These are phyloP conservation scores for Ptyas mucosa DNA, from an alignment of 2,113 vertebrate species.

Conservation along the genomic window DNA sequence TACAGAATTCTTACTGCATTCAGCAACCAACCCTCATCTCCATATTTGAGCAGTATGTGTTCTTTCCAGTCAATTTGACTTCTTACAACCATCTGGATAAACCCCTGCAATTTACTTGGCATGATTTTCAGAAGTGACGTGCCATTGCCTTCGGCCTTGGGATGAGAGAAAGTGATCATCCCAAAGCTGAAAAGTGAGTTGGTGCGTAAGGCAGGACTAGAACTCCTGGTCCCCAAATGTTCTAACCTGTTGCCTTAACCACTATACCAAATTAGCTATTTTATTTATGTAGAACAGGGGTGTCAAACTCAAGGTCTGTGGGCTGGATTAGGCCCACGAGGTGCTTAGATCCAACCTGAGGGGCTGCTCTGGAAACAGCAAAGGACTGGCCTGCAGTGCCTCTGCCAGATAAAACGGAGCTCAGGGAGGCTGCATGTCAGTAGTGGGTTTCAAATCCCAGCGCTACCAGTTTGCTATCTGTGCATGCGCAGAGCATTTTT, in stretches of 20 bases:
- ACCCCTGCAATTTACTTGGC: neutral
- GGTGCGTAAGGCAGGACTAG: neutral
- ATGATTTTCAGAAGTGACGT: neutral
- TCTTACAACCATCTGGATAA: neutral
- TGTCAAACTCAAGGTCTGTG: too few species aligned
- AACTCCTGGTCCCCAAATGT: neutral
- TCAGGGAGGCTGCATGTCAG: too few species aligned
- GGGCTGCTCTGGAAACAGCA: too few species aligned
- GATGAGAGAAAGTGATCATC: neutral
- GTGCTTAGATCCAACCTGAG: too few species aligned
- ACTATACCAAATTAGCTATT: neutral
- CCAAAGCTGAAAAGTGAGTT: neutral
- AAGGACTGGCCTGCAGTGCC: too few species aligned
- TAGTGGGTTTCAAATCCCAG: too few species aligned
- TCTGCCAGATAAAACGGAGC: too few species aligned
- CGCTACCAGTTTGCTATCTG: too few species aligned
- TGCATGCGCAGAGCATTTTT: too few species aligned
- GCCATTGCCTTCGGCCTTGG: neutral
- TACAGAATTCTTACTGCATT: neutral
- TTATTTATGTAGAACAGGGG: neutral
- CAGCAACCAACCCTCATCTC: neutral
- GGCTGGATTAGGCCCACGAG: too few species aligned
- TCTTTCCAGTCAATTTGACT: neutral
- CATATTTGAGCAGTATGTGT: neutral
- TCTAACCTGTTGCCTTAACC: neutral